phyloP scores from a whole-genome alignment of 30 jellyfish, hydroid and myxozoan genomes.

The Aurelia aurita complex sp. Pacific region DNA sequence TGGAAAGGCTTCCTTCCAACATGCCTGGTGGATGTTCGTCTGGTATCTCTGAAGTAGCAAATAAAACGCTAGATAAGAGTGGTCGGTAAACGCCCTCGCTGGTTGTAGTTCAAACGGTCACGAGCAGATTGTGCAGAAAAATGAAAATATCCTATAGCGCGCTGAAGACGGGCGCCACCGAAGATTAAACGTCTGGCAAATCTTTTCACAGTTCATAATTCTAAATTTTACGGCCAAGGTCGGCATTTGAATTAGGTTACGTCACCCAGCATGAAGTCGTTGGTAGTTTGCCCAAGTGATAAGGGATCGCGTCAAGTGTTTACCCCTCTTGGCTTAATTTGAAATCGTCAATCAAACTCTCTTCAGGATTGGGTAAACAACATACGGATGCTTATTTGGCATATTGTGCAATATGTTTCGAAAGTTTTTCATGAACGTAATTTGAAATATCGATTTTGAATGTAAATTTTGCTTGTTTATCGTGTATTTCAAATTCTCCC shows the following conservation, averaged over 20 bases:
- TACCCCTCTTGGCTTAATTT: conserved; percentile 11
- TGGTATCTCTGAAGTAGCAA: conserved; percentile 44
- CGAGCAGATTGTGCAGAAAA: conserved; percentile 43
- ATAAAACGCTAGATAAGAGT: conserved; percentile 30
- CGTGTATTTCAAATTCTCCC: no score
- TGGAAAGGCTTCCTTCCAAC: conserved; percentile 13
- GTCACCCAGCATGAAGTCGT: conserved; percentile 39
- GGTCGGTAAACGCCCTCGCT: conserved; percentile 26
- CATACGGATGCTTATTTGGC: no score
- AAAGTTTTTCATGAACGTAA: no score
- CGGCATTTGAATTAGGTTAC: conserved; percentile 47
- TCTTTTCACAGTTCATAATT: conserved; percentile 68
- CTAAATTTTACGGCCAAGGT: conserved; percentile 35
- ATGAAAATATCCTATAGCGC: conserved; percentile 47
- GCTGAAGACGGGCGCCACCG: conserved; percentile 55
- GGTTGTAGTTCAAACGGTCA: conserved; percentile 32
- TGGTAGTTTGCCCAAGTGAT: conserved; percentile 23
- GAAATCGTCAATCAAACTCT: neutral
- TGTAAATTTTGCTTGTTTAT: no score
- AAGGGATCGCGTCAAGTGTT: conserved; percentile 10
- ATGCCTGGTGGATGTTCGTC: conserved; percentile 46
- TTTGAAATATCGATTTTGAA: no score
- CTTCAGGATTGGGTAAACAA: no score
- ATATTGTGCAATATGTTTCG: no score
- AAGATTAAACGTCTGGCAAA: conserved; percentile 67